Evolutionary conservation across 2,113 vertebrate genomes (phyloP).

Genomic region (Ifrita kowaldi): DNA sequence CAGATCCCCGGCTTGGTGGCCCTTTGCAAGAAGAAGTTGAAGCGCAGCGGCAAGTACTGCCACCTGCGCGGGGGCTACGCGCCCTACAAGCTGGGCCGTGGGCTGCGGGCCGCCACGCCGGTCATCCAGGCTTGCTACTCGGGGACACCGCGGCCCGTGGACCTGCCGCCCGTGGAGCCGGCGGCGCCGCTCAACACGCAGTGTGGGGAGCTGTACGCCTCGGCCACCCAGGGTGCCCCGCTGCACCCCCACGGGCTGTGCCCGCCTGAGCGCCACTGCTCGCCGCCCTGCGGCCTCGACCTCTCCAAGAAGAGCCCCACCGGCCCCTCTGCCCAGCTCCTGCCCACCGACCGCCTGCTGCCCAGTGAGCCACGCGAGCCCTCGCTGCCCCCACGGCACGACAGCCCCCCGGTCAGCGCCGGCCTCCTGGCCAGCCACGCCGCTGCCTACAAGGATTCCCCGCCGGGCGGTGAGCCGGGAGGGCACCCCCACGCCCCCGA

Average conservation of each 20-base stretch:
- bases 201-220: conserved; percentile 88
- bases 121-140: conserved; percentile 92
- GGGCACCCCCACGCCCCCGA: conserved; percentile 70
- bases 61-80: conserved; percentile 83
- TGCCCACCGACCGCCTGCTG: conserved; percentile 71
- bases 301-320: conserved; percentile 95
- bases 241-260: conserved; percentile 78
- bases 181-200: conserved; percentile 81
- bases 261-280: conserved; percentile 83
- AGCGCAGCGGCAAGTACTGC: conserved; percentile 90
- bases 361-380: conserved; percentile 69
- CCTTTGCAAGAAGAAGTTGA: conserved; percentile 94
- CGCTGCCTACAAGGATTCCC: conserved; percentile 77
- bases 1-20: conserved; percentile 96
- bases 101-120: conserved; percentile 85
- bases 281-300: conserved; percentile 91
- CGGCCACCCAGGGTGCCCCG: conserved; percentile 78
- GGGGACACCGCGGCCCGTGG: conserved; percentile 68
- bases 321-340: conserved; percentile 72
- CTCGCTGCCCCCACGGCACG: conserved; percentile 71
- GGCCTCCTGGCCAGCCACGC: conserved; percentile 68
- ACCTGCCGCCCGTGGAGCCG: conserved; percentile 72
- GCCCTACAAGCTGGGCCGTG: conserved; percentile 82
- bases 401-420: conserved; percentile 73
- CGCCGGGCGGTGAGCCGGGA: conserved; percentile 57